Base-by-base conservation (phyloP, 2,797 vertebrate genomes). In the Diplodus puntazzo region DNA sequence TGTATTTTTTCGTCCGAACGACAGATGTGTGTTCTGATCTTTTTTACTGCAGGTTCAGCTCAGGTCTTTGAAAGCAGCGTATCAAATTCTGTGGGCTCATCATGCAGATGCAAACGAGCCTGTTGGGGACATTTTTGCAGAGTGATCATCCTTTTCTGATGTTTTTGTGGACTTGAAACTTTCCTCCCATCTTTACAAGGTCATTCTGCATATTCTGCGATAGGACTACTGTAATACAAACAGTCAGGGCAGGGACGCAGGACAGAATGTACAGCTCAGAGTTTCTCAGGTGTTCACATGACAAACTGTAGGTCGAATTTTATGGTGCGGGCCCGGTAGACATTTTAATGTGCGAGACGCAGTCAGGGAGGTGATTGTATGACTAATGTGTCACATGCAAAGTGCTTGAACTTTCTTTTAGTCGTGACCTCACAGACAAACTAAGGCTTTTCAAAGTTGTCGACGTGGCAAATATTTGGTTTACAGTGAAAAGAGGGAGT, bases 1-100 rank as follows among this genome's bases (percentile, higher is more conserved):
- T 3, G 5, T 30, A 25, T 30, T 30, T 30, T 30, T 30, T 30
- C 30, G 5, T 30, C 30, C 30, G 5, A 30, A 25, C 25, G 25
- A 2, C 3, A 25, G 25, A 25, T 25, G 25, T 25, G 0, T 48
- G 48, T 63, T 21, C 55, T 66, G 54, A 43, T 21, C 50, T 27
- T 69, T 71, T 66, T 71, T 48, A 49, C 68, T 46, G 69, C 43
- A 27, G n/a, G 66, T 48, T 54, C 71, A 49, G 54, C 55, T 69
- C 60, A 42, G 54, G 48, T 73, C 77, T 65, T 45, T 50, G 82
- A 85, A 73, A 68, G 73, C 80, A 75, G 78, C 66, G 4, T 75
- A 91, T 94, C 89, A 81, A 53, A 93, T 94, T 93, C 82, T 84
- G 77, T 27, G 23, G 21, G 14, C 9, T 92, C 89, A 89, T 89